A percentile compares a stretch with the other conserved stretches of the same genome.
phyloP scores from a whole-genome alignment of 2,113 vertebrate genomes.

The Eulemur macaco region DNA sequence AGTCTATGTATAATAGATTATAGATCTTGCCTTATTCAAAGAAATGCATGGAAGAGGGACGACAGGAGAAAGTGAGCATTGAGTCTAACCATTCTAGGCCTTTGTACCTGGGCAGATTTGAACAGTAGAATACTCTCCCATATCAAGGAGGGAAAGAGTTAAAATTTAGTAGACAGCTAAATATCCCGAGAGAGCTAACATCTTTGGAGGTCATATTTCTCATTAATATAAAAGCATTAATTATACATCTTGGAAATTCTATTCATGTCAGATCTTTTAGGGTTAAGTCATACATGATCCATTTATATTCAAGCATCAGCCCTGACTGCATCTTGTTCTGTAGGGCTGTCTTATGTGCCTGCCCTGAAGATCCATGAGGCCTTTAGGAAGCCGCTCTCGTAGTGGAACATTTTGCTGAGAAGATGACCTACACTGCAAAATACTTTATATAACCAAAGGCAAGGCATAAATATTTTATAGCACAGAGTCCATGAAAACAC shows the following conservation, averaged over 20 bases:
- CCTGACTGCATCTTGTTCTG: conserved; percentile 56
- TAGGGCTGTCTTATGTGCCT: conserved; percentile 12
- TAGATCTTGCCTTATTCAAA: not conserved
- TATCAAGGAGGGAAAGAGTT: conserved; percentile 58
- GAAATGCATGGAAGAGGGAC: not conserved
- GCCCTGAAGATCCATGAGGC: conserved; percentile 54
- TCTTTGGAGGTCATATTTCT: conserved; percentile 67
- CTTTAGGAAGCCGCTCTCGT: conserved; percentile 62
- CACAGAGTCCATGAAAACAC: conserved; percentile 73
- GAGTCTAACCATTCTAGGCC: not conserved
- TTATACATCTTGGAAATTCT: conserved; percentile 73
- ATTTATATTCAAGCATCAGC: conserved; percentile 76
- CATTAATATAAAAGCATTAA: conserved; percentile 78
- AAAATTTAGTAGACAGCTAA: conserved; percentile 46
- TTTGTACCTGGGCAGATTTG: not conserved
- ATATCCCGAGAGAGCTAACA: conserved; percentile 52
- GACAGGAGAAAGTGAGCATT: not conserved
- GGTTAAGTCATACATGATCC: conserved; percentile 77
- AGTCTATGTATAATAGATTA: not conserved
- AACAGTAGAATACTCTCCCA: not conserved
- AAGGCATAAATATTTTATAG: conserved; percentile 83
- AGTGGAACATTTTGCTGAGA: conserved; percentile 72
- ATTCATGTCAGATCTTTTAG: conserved; percentile 70
- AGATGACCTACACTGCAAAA: conserved; percentile 78
- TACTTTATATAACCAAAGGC: conserved; percentile 77